These are phyloP conservation scores for Morinoia aosen DNA, from an alignment of 2,888 invertebrate genomes.

Conservation along the genomic window DNA sequence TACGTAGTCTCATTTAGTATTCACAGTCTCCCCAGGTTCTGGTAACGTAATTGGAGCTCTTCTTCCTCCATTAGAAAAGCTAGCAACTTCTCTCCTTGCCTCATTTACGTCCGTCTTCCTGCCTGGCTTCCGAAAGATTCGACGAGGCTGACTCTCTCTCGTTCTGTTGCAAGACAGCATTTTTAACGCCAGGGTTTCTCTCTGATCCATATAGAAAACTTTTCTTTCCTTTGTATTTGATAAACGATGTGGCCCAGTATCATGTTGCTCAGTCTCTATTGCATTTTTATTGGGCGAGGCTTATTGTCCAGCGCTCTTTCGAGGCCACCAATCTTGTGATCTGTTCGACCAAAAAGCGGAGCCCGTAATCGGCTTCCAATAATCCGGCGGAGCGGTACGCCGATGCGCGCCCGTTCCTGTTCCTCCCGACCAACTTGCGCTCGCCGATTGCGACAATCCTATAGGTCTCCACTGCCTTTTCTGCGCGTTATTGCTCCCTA, in stretches of 20 bases:
- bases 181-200: not conserved
- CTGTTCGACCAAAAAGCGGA: conserved; percentile 36
- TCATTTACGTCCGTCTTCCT: not conserved
- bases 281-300: conserved; percentile 7
- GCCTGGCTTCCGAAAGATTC: not conserved
- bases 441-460: not conserved
- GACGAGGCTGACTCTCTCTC: not conserved
- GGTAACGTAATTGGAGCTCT: not conserved
- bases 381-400: conserved; percentile 5
- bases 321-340: conserved; percentile 43
- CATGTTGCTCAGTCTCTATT: conserved; percentile 22
- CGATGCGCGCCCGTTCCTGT: not conserved
- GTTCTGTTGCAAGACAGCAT: not conserved
- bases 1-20: no score
- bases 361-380: conserved; percentile 51
- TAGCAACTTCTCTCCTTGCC: not conserved
- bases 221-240: not conserved
- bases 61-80: not conserved
- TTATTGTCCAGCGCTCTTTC: conserved; percentile 20
- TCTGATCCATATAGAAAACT: not conserved
- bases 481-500: not conserved
- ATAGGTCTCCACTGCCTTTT: not conserved
- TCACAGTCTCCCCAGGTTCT: not conserved
- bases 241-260: not conserved
- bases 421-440: not conserved